Evolutionary conservation across 2,113 vertebrate genomes (phyloP).

Genomic region (Australoheros scitulus): DNA sequence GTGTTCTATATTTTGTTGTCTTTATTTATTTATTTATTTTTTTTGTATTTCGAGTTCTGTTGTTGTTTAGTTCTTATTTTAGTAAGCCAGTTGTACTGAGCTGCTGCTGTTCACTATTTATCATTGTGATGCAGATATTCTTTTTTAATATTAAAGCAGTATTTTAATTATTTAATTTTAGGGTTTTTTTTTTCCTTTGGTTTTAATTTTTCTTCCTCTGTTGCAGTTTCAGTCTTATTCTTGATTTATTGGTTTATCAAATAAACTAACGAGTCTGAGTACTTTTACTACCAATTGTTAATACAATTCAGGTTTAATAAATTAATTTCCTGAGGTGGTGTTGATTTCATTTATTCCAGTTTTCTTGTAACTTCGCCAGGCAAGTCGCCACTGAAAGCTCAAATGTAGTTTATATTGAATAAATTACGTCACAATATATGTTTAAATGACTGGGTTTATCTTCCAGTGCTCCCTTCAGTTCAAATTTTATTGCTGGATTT

Average conservation of each 20-base stretch:
- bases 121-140: not conserved
- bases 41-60: too few relatives aligned
- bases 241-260: not conserved
- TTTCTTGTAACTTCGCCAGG: too few relatives aligned
- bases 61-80: too few relatives aligned
- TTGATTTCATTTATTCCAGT: too few relatives aligned
- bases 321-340: too few relatives aligned
- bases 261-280: not conserved
- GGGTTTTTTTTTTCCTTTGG: accelerated
- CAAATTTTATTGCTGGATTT: not conserved
- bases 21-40: too few relatives aligned
- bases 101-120: not conserved
- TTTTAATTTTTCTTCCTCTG: not conserved
- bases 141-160: not conserved
- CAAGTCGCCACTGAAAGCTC: not conserved
- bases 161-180: not conserved
- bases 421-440: not conserved
- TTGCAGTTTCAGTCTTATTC: too few relatives aligned
- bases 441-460: not conserved
- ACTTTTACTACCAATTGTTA: not conserved
- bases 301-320: not conserved
- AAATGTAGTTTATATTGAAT: not conserved
- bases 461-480: not conserved
- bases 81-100: too few relatives aligned
- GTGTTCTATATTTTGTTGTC: too few relatives aligned